Base-by-base conservation (phyloP, 2,888 invertebrate genomes). In the Nomada ruficornis region DNA sequence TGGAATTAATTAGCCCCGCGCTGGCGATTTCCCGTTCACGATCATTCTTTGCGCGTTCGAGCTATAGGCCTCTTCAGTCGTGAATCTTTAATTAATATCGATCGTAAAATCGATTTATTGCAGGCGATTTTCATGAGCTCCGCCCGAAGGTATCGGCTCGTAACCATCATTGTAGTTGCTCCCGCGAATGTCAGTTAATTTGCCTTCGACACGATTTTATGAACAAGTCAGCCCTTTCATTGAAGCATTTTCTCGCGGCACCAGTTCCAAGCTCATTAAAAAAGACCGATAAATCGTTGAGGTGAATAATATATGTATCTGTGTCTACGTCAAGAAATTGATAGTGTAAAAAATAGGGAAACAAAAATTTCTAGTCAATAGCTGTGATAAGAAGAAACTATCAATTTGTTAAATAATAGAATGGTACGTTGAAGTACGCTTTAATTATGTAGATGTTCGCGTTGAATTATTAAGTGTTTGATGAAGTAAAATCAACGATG, bases 1-100 rank as follows among this genome's bases (percentile, higher is more conserved):
- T 63, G 26, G 13, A 44, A 57, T 60, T 60, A 64, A 70, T 64
- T 64, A 54, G 4, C 36, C 0, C 29, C 1, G 5, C 2, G 4
- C 9, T 44, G 10, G 2, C 10, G 23, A 15, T 54, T 23, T 59
- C 5, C n/a, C 7, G 23, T 10, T n/a, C 44, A 29, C 42, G 15
- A 52, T 54, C 29, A 64, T 57, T 5, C n/a, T 29, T 69, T 68
- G 42, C 18, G 13, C 20, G 44, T 15, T 1, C 18, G 10, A 10
- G 13, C 23, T 47, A 0, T 1, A 20, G 13, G 13, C 1, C 0
- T 2, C 15, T 7, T 29, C 13, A 29, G 26, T 26, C 60, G 20
- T 52, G 44, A 59, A 63, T 13, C 23, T 71, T 70, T 79, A 79
- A 69, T 77, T 52, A 77, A 69, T 55, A 52, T 42, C 20, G 1